Evolutionary conservation across 2,888 invertebrate species (phyloP).

Genomic region (Agonopterix alstromeriana): DNA sequence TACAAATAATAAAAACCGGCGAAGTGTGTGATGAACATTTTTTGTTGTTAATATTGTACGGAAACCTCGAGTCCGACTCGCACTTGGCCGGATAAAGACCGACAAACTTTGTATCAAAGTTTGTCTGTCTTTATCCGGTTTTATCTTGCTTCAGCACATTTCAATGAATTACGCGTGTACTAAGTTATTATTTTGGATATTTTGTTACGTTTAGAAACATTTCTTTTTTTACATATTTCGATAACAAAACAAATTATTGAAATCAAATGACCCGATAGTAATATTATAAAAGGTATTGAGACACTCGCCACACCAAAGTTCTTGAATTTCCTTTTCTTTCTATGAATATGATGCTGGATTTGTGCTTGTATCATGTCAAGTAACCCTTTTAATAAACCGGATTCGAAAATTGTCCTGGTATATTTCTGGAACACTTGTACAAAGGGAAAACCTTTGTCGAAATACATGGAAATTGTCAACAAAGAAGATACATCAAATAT

Average conservation of each 20-base stretch:
- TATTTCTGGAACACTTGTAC: not conserved
- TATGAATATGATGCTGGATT: not conserved
- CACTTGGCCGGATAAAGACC: no score
- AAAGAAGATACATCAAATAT: not conserved
- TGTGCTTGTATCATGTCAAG: not conserved
- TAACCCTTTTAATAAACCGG: not conserved
- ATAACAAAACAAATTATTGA: not conserved
- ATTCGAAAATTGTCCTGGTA: not conserved
- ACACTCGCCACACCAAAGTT: slow-evolving; percentile 15
- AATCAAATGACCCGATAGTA: not conserved
- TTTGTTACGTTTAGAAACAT: no score
- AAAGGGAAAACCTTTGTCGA: not conserved
- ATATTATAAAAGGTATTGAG: not conserved
- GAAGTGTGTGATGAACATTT: no score
- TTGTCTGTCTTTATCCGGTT: no score
- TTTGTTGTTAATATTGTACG: no score
- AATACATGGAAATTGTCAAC: not conserved
- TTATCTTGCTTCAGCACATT: no score
- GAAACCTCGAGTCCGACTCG: no score
- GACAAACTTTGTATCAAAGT: no score
- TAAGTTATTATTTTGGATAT: no score
- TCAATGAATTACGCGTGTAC: no score
- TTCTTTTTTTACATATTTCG: not conserved
- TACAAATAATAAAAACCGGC: no score
- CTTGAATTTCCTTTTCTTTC: not conserved